phyloP scores from a whole-genome alignment of 2,113 vertebrate species.

The Riparia riparia region DNA sequence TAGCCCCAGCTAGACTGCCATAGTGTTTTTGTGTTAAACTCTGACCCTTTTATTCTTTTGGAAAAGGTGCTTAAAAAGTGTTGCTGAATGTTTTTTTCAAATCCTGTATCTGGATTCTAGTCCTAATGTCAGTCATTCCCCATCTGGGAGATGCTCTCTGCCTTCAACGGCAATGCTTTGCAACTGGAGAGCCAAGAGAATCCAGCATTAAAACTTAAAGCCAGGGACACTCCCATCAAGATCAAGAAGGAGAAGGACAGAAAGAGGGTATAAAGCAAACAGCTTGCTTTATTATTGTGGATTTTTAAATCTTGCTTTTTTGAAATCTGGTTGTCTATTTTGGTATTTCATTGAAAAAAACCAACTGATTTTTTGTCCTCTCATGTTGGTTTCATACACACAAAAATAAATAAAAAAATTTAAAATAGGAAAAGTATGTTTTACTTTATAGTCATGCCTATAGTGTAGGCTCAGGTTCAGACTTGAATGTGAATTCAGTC shows the following conservation, averaged over 20 bases:
- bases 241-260: not conserved
- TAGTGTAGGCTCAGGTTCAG: not conserved
- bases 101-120: not conserved
- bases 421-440: not conserved
- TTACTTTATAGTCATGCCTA: not conserved
- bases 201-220: not conserved
- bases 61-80: not conserved
- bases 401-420: not conserved
- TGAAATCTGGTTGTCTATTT: not conserved
- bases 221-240: not conserved
- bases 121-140: not conserved
- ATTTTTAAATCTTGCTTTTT: not conserved
- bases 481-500: not conserved
- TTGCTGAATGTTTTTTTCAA: not conserved
- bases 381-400: not conserved
- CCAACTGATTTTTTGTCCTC: not conserved
- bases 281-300: not conserved
- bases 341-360: not conserved
- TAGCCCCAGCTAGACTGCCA: not conserved
- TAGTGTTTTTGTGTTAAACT: not conserved
- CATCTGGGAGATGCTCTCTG: not conserved
- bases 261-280: not conserved
- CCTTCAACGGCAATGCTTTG: not conserved
- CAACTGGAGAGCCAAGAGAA: not conserved
- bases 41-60: not conserved